phyloP scores from a whole-genome alignment of 2,888 invertebrate species.

The Aspidiotus rigidus region DNA sequence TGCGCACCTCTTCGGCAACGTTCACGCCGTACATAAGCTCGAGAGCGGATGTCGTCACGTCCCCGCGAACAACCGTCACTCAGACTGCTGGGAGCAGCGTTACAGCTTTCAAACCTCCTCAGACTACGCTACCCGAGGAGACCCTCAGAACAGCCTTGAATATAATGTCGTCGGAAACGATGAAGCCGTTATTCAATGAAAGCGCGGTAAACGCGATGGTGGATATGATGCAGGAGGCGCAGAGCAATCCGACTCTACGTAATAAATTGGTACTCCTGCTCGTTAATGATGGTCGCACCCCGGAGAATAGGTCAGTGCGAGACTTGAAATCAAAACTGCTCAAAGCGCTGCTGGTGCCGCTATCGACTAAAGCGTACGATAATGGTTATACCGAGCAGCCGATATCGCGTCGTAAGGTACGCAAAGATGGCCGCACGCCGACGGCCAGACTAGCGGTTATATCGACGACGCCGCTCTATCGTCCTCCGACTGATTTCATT shows the following conservation, averaged over 20 bases:
- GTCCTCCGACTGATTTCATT: conserved; percentile 13
- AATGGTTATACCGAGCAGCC: background rate
- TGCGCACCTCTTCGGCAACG: conserved; percentile 25
- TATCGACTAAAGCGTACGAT: conserved; percentile 5
- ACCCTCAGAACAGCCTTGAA: background rate
- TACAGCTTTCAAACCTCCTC: background rate
- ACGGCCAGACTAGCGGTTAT: conserved; percentile 20
- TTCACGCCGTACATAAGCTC: conserved; percentile 1
- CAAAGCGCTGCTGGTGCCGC: conserved; percentile 53
- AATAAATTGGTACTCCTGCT: conserved; percentile 55
- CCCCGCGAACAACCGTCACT: background rate
- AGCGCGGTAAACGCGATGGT: conserved; percentile 64
- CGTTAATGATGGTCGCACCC: conserved; percentile 61
- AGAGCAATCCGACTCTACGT: conserved; percentile 39
- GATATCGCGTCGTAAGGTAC: background rate
- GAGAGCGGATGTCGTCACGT: conserved; percentile 1
- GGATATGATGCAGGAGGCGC: conserved; percentile 72
- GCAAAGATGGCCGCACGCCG: conserved; percentile 15
- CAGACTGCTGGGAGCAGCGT: background rate
- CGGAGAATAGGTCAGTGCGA: conserved; percentile 53
- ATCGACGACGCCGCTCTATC: conserved; percentile 22
- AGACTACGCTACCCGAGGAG: background rate
- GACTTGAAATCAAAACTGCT: conserved; percentile 59
- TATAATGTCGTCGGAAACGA: background rate
- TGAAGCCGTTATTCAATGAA: conserved; percentile 53